Conservation (phyloP, 2,797 vertebrate species). For the Sphenodon punctatus region DNA sequence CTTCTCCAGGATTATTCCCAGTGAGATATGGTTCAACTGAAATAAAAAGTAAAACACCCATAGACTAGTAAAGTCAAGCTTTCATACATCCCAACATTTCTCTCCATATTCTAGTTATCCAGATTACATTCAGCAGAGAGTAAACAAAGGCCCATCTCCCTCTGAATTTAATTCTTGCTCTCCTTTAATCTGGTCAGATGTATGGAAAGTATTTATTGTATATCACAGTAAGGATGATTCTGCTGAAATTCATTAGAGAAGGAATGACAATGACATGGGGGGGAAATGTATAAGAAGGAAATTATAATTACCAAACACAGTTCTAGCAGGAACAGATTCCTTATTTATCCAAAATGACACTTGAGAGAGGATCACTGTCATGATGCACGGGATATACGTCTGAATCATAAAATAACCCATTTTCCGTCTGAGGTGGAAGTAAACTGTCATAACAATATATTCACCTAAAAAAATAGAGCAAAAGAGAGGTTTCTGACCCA, state of each 20-base stretch:
- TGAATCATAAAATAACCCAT: slow-evolving; percentile 99
- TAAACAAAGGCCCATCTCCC: neutral
- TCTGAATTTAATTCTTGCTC: neutral
- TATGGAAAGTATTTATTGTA: neutral
- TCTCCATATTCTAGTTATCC: neutral
- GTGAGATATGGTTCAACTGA: no score
- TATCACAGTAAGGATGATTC: neutral
- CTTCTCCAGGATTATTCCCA: neutral
- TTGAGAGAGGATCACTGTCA: slow-evolving; percentile 99
- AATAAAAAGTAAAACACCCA: no score
- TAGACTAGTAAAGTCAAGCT: no score
- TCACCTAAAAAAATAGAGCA: slow-evolving; percentile 82
- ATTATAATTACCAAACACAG: slow-evolving; percentile 91
- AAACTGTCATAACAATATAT: slow-evolving; percentile 98
- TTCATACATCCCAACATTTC: neutral
- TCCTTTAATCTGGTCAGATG: neutral
- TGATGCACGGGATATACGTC: slow-evolving; percentile 99
- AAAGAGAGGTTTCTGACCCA: neutral
- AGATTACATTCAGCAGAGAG: neutral
- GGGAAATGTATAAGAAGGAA: slow-evolving; percentile 14
- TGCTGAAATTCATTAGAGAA: neutral
- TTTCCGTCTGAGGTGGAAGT: slow-evolving; percentile 96
- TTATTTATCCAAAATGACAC: slow-evolving; percentile 99
- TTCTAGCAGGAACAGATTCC: slow-evolving; percentile 96
- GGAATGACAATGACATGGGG: neutral